Percentiles rank a stretch among this genome's conserved stretches.
These are phyloP conservation scores for Rhamphomyia laevipes DNA, from an alignment of 2,888 invertebrate genomes.

Conservation along the genomic window DNA sequence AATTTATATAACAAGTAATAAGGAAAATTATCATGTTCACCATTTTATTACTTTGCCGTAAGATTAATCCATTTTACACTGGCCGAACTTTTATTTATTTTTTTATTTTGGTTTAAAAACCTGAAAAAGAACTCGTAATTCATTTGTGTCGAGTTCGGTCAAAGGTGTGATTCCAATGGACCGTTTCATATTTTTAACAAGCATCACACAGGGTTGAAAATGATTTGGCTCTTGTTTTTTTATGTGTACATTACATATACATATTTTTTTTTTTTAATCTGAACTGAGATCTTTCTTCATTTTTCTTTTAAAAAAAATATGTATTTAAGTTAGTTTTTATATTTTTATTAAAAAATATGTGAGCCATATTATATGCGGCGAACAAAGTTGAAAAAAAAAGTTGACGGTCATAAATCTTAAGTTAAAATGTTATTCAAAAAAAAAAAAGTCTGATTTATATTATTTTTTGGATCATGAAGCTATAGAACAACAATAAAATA, in stretches of 20 bases:
- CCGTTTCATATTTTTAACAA: not conserved
- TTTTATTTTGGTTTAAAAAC: too few species aligned
- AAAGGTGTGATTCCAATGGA: slow-evolving; percentile 14
- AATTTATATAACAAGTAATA: too few species aligned
- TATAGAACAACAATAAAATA: too few species aligned
- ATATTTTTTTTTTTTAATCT: slow-evolving; percentile 4
- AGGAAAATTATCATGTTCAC: too few species aligned
- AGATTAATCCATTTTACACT: too few species aligned
- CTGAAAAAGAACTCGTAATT: slow-evolving; percentile 12
- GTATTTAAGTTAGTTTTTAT: too few species aligned
- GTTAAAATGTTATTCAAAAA: slow-evolving; percentile 13
- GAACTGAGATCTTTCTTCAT: not conserved
- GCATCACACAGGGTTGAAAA: too few species aligned
- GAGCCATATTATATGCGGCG: not conserved
- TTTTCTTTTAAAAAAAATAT: too few species aligned
- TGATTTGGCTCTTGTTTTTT: not conserved
- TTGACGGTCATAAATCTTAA: slow-evolving; percentile 11
- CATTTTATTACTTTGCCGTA: too few species aligned
- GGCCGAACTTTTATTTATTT: too few species aligned
- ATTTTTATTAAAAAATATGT: too few species aligned
- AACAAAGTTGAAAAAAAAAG: slow-evolving; percentile 6
- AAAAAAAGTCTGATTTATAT: slow-evolving; percentile 12
- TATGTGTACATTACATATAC: not conserved
- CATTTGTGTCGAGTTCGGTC: slow-evolving; percentile 11
- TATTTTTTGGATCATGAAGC: slow-evolving; percentile 4